These are phyloP conservation scores for Drosophila eugracilis DNA, from an alignment of 1,140 invertebrate genomes.

Conservation along the genomic window DNA sequence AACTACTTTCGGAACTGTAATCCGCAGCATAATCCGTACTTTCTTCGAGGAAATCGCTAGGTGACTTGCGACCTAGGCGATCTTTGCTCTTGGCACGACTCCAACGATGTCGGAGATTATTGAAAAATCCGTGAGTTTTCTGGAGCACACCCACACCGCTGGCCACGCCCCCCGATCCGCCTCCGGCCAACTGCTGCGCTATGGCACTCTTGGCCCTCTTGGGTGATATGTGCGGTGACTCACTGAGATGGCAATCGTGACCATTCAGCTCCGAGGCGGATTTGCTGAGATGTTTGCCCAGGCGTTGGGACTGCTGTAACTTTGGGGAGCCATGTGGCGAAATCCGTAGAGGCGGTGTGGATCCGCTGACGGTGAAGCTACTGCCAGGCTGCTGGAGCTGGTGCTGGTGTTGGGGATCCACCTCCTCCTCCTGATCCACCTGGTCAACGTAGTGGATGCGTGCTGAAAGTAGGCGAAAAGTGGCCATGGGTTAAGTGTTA, in stretches of 20 bases:
- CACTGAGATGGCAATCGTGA: conserved; percentile 71
- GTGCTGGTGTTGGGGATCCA: conserved; percentile 21
- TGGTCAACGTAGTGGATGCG: conserved; percentile 77
- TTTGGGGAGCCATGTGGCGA: conserved; percentile 77
- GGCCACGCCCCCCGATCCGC: conserved; percentile 16
- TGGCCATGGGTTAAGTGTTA: conserved; percentile 15
- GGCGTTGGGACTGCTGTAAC: conserved; percentile 62
- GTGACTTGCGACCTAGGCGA: conserved; percentile 85
- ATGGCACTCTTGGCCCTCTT: conserved; percentile 85
- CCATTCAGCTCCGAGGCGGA: conserved; percentile 86
- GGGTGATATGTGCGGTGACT: conserved; percentile 84
- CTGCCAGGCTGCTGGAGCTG: conserved; percentile 5
- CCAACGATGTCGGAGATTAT: conserved; percentile 89
- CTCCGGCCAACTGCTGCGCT: conserved; percentile 63
- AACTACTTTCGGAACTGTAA: conserved; percentile 90
- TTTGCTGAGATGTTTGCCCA: conserved; percentile 86
- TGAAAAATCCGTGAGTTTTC: conserved; percentile 90
- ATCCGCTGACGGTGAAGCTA: conserved; percentile 33
- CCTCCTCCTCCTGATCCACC: conserved; percentile 49
- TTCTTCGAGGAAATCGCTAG: conserved; percentile 85
- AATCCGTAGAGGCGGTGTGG: conserved; percentile 52
- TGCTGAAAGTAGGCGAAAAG: conserved; percentile 36
- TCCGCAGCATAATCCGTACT: conserved; percentile 90
- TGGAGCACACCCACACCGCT: conserved; percentile 87
- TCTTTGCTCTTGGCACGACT: conserved; percentile 88